Base-by-base conservation (phyloP, 2,888 invertebrate genomes). In the Parasteatoda lunata region DNA sequence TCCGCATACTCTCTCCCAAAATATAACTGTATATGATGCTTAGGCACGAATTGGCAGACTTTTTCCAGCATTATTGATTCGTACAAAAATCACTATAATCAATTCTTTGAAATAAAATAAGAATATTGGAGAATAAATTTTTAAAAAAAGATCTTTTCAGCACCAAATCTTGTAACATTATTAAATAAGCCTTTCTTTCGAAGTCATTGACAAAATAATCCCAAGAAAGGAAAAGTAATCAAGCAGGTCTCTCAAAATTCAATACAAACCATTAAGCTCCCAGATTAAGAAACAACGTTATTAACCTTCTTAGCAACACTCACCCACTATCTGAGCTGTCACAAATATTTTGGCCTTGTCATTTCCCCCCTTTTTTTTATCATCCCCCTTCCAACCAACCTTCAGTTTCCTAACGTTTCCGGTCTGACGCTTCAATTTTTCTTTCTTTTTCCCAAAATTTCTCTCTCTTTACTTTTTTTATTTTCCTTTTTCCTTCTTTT, bases 371-470 rank as follows among this genome's bases (percentile, higher is more conserved):
- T 52, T 7, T 30, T 5, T 8, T 51, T 72, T n/a, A 45, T 51
- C 72, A n/a, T 51, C 30, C 15, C 30, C 48, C 51, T 72, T 69
- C 69, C 48, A 48, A 47, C 47, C 11, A 6, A 9, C 6, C 9
- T 52, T 7, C 51, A 6, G 13, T 51, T 72, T n/a, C 49, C 51
- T 51, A 51, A 72, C 45, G 66, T 15, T 68, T 45, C 48, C 72
- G 49, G 30, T 68, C 49, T 49, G 49, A 70, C 70, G n/a, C 48
- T 70, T 45, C 15, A 48, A 15, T 70, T 70, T 49, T 75, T n/a
- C 13, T 64, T 64, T 15, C 75, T 75, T 75, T 75, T 64, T 51
- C 52, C 30, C 51, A 51, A 15, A 51, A 52, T 13, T 75, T 52
- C 45, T 64, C 64, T 15, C 13, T 49, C 13, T 48, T 30, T 7